A percentile compares a stretch with the other conserved stretches of the same genome.
phyloP scores from a whole-genome alignment of 1,140 invertebrate species.

The Diuraphis noxia region DNA sequence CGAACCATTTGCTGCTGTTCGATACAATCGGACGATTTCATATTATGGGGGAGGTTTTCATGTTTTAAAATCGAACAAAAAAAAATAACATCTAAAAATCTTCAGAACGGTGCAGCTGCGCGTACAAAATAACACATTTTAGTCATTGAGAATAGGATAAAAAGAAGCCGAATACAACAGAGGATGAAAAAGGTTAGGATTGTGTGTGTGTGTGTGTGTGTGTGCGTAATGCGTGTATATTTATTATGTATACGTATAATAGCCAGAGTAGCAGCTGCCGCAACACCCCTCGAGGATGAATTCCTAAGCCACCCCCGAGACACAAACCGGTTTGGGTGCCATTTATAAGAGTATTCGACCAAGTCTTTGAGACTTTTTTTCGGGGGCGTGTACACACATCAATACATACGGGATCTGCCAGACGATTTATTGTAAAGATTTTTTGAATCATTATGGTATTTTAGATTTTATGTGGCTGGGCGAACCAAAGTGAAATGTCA shows the following conservation, averaged over 20 bases:
- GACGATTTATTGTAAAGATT: conserved; percentile 25
- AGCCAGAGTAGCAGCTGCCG: conserved; percentile 34
- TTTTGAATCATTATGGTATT: not conserved
- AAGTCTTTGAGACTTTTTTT: conserved; percentile 12
- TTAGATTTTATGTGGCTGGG: not conserved
- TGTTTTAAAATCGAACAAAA: not conserved
- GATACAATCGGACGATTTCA: conserved; percentile 7
- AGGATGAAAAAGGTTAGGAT: conserved; percentile 34
- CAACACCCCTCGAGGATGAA: conserved; percentile 31
- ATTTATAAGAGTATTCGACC: not conserved
- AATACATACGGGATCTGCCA: not conserved
- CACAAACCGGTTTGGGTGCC: conserved; percentile 43
- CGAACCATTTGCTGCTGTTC: not conserved
- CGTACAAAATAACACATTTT: conserved; percentile 23
- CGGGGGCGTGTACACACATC: not conserved
- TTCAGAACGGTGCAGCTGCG: conserved; percentile 8
- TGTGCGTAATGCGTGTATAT: not conserved
- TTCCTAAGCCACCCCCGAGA: conserved; percentile 43
- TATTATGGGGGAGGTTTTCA: not conserved
- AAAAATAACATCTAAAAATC: conserved; percentile 3
- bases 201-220: not conserved
- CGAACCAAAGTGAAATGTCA: conserved; percentile 20
- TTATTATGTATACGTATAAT: conserved; percentile 24
- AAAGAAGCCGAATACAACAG: conserved; percentile 34
- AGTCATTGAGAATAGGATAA: conserved; percentile 1